A percentile compares a stretch with the other conserved stretches of the same genome.
Evolutionary conservation across 2,888 invertebrate genomes (phyloP).

Genomic region (Clivina fossor): DNA sequence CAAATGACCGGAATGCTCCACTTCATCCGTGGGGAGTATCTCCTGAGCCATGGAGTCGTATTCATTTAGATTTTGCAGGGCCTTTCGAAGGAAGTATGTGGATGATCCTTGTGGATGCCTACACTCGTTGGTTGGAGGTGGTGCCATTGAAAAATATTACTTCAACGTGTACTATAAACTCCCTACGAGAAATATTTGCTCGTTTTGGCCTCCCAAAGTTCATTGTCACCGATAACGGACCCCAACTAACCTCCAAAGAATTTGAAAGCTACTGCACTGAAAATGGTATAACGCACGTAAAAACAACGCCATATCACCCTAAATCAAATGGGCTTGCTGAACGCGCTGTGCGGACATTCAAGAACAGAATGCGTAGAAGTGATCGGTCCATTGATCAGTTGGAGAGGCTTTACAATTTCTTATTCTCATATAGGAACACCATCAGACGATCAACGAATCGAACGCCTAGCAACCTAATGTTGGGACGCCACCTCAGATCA

Average conservation of each 20-base stretch:
- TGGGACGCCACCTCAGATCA: too few relatives aligned
- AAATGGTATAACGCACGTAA: constrained; percentile 9
- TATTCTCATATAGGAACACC: too few relatives aligned
- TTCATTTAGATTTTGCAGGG: constrained; percentile 37
- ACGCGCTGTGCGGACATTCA: constrained; percentile 3
- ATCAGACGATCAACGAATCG: too few relatives aligned
- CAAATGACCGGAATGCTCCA: constrained; percentile 5
- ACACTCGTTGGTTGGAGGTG: constrained; percentile 38
- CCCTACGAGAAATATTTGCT: constrained; percentile 6
- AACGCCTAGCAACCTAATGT: too few relatives aligned
- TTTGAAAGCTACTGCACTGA: constrained; percentile 4
- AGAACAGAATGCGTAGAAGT: too few relatives aligned
- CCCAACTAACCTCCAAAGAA: constrained; percentile 10
- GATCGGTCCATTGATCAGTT: too few relatives aligned
- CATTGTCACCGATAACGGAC: constrained; percentile 15
- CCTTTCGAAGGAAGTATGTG: constrained; percentile 35
- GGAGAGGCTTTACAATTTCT: too few relatives aligned
- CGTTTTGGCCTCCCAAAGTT: constrained; percentile 5
- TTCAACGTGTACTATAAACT: constrained; percentile 13
- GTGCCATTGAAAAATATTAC: constrained; percentile 31
- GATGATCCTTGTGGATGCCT: constrained; percentile 29
- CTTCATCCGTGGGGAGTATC: constrained; percentile 35
- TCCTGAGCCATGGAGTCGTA: constrained; percentile 35
- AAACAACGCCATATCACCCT: constrained; percentile 10
- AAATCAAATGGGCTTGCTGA: constrained; percentile 12